Conservation (phyloP, 2,113 vertebrate genomes). For the Tyto alba region DNA sequence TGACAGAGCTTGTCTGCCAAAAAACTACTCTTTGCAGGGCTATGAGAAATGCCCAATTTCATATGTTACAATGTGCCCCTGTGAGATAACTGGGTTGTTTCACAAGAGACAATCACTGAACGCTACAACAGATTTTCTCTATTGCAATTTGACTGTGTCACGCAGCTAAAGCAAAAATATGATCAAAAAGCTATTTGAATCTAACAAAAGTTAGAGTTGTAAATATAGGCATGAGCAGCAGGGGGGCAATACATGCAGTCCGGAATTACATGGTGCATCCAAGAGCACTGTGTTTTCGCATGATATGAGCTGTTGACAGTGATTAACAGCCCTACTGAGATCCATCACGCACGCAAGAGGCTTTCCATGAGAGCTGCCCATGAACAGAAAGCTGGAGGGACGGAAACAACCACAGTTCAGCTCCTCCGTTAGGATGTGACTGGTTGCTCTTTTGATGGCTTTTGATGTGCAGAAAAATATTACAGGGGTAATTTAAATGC, state of each 20-base stretch:
- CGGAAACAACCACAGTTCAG: background rate
- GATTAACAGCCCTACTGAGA: background rate
- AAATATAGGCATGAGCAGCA: background rate
- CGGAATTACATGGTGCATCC: background rate
- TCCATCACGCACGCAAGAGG: background rate
- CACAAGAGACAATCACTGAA: background rate
- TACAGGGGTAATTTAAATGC: background rate
- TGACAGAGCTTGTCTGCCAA: background rate
- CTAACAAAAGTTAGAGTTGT: background rate
- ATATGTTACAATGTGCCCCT: background rate
- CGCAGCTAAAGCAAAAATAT: background rate
- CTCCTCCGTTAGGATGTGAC: background rate
- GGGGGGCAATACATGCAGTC: background rate
- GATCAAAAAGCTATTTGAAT: background rate
- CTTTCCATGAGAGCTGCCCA: background rate
- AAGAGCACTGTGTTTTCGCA: background rate
- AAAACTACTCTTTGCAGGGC: accelerated
- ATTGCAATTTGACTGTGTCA: background rate
- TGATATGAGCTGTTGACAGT: background rate
- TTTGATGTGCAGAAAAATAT: background rate
- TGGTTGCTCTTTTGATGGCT: background rate
- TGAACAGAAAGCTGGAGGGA: background rate
- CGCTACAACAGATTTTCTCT: background rate
- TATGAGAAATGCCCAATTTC: background rate
- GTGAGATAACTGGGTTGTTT: background rate